Evolutionary conservation across 2,113 vertebrate genomes (phyloP).

Genomic region (Ascaphus truei): DNA sequence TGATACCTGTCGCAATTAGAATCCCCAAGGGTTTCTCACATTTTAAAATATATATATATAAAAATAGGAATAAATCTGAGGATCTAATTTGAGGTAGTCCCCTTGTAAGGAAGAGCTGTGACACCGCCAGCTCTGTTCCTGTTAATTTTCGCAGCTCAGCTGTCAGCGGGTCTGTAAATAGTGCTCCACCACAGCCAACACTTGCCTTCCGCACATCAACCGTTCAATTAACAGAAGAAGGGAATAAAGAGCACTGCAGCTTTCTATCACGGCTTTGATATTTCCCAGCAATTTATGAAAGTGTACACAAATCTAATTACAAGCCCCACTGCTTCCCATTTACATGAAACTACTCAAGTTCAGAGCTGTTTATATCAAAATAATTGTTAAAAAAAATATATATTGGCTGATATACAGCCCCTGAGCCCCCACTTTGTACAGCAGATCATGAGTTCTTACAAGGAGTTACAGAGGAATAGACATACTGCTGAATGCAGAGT

Average conservation of each 20-base stretch:
- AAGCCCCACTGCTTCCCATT: conserved; percentile 66
- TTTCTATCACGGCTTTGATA: conserved; percentile 62
- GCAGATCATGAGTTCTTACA: conserved; percentile 31
- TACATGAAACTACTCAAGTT: conserved; percentile 60
- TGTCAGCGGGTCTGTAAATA: conserved; percentile 66
- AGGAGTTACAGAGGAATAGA: conserved; percentile 33
- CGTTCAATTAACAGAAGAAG: conserved; percentile 69
- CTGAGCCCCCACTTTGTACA: conserved; percentile 39
- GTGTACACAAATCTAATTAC: conserved; percentile 68
- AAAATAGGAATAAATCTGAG: conserved; percentile 37
- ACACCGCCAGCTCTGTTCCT: conserved; percentile 58
- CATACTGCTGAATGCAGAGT: neutral
- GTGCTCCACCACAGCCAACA: conserved; percentile 52
- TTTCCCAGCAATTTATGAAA: conserved; percentile 66
- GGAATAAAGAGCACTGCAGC: conserved; percentile 58
- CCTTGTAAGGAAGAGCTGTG: conserved; percentile 51
- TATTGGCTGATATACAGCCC: conserved; percentile 42
- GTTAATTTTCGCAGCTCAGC: conserved; percentile 65
- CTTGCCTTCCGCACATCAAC: conserved; percentile 66
- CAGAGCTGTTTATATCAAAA: conserved; percentile 62
- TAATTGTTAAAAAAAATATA: conserved; percentile 62
- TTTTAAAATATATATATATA: conserved; percentile 18
- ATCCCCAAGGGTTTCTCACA: conserved; percentile 41
- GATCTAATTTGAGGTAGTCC: conserved; percentile 56
- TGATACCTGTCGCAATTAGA: conserved; percentile 14